A percentile compares a stretch with the other conserved stretches of the same genome.
Conservation (phyloP, 2,113 vertebrate genomes). For the Podocnemis expansa region DNA sequence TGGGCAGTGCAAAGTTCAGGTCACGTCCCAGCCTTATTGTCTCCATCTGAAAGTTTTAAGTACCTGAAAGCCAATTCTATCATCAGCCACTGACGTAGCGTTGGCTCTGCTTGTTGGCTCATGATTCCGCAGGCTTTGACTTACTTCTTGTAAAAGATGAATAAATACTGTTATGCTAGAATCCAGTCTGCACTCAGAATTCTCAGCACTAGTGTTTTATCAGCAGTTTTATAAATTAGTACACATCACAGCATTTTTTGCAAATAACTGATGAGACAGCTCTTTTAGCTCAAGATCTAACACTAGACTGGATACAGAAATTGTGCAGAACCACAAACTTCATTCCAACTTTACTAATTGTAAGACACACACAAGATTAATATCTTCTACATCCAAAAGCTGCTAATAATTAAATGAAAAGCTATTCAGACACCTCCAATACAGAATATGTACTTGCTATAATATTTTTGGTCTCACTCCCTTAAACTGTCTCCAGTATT, state of each 20-base stretch:
- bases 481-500: not conserved
- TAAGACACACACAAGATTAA: not conserved
- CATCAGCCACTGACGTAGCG: not conserved
- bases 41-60: rapidly evolving
- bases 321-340: not conserved
- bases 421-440: not conserved
- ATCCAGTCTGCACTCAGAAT: rapidly evolving
- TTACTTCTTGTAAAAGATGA: not conserved
- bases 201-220: not conserved
- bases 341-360: not conserved
- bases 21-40: not conserved
- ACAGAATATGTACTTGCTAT: not conserved
- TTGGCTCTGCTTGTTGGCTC: rapidly evolving
- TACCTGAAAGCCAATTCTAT: not conserved
- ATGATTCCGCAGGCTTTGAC: rapidly evolving
- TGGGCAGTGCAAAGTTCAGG: not conserved
- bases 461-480: not conserved
- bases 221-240: rapidly evolving
- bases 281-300: not conserved
- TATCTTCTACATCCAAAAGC: rapidly evolving
- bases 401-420: not conserved
- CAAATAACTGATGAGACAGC: not conserved
- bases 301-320: not conserved
- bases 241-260: not conserved
- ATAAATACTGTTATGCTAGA: rapidly evolving